Percentiles rank a stretch among this genome's conserved stretches.
These are phyloP conservation scores for Anableps anableps DNA, from an alignment of 2,797 vertebrate species.

Conservation along the genomic window DNA sequence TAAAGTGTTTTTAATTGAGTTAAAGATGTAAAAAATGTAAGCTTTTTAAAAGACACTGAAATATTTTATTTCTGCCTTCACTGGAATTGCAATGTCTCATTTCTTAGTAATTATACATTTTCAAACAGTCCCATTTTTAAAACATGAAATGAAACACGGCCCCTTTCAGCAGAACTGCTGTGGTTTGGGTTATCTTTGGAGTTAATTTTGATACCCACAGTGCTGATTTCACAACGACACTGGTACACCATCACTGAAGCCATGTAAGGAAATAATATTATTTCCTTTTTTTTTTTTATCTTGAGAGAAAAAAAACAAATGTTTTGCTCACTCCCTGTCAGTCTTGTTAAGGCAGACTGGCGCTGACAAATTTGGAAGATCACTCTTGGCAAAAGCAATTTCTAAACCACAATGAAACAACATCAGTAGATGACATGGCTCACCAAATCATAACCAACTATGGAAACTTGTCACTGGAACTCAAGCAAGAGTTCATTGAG, in stretches of 20 bases:
- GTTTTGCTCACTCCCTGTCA: conserved; percentile 25
- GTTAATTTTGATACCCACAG: conserved; percentile 16
- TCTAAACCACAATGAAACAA: background rate
- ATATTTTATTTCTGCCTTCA: conserved; percentile 8
- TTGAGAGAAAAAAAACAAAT: conserved; percentile 31
- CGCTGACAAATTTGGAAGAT: conserved; percentile 59
- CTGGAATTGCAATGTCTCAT: conserved; percentile 25
- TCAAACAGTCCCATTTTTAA: background rate
- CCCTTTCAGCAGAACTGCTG: conserved; percentile 24
- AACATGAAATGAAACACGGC: conserved; percentile 19
- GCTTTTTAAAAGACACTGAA: background rate
- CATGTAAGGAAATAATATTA: conserved; percentile 10
- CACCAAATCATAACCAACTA: background rate
- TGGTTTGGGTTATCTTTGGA: conserved; percentile 55
- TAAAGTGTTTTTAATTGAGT: background rate
- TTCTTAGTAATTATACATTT: conserved; percentile 37
- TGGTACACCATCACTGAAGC: background rate
- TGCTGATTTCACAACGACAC: conserved; percentile 14
- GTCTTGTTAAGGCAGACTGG: conserved; percentile 15
- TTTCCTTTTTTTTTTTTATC: conserved; percentile 20
- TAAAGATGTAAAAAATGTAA: background rate
- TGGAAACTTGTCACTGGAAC: background rate
- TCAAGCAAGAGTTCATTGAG: background rate
- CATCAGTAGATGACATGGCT: background rate
- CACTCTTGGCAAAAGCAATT: conserved; percentile 19